Percentiles rank a stretch among this genome's conserved stretches.
phyloP scores from a whole-genome alignment of 2,797 vertebrate species.

The Apogon hyalosoma region DNA sequence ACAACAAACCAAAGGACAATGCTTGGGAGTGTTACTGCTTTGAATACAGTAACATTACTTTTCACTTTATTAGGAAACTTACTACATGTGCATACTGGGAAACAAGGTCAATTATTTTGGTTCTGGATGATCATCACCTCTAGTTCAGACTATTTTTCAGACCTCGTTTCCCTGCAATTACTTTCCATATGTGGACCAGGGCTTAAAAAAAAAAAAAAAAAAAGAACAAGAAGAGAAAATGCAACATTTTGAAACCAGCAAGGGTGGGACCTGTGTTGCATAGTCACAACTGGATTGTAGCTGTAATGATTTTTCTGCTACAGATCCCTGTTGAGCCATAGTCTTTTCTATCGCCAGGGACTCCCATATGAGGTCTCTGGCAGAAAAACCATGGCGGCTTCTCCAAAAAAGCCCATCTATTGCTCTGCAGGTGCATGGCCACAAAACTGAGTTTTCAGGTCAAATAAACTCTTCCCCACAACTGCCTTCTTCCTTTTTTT shows the following conservation, averaged over 20 bases:
- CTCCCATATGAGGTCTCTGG: constrained; percentile 62
- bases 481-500: neutral
- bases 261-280: constrained; percentile 30
- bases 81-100: neutral
- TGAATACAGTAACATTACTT: too few relatives aligned
- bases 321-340: constrained; percentile 66
- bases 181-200: constrained; percentile 46
- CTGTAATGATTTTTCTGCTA: constrained; percentile 65
- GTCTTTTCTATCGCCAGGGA: constrained; percentile 64
- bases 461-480: constrained; percentile 51
- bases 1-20: constrained; percentile 15
- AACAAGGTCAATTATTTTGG: neutral
- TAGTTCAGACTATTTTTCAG: constrained; percentile 1
- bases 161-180: constrained; percentile 10
- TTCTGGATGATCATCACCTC: neutral
- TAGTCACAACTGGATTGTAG: constrained; percentile 52
- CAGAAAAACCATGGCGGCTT: constrained; percentile 55
- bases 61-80: too few relatives aligned
- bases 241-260: constrained; percentile 21
- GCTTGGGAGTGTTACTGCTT: neutral
- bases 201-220: constrained; percentile 26
- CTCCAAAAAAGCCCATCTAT: constrained; percentile 72
- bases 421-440: constrained; percentile 62
- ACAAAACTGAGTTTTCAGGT: constrained; percentile 60
- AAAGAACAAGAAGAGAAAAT: constrained; percentile 8